Conservation (phyloP, 2,888 invertebrate species). For the Osmoderma eremita region DNA sequence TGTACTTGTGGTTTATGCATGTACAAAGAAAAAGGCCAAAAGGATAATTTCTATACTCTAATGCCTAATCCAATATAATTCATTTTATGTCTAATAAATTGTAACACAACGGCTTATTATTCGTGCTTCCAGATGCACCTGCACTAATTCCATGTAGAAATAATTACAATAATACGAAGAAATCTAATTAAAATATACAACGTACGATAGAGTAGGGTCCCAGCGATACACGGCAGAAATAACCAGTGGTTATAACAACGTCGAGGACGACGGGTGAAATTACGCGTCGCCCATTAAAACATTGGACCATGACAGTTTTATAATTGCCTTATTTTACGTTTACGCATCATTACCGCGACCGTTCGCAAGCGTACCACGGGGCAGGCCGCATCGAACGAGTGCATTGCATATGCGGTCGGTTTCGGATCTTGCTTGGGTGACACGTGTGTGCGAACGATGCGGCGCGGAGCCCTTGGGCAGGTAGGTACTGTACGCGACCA, state of each 20-base stretch:
- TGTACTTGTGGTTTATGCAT: no score
- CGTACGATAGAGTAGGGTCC: not conserved
- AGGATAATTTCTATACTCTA: no score
- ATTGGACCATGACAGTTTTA: conserved; percentile 42
- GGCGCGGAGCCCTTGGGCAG: not conserved
- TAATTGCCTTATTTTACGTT: conserved; percentile 46
- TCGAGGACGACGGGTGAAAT: conserved; percentile 17
- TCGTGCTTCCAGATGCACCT: not conserved
- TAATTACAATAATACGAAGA: conserved; percentile 7
- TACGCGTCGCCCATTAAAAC: conserved; percentile 40
- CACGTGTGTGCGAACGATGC: conserved; percentile 15
- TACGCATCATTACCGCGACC: conserved; percentile 47
- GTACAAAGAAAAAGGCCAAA: no score
- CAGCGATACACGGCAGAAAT: not conserved
- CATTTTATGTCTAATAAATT: no score
- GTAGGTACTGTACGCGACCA: not conserved
- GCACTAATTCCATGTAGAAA: conserved; percentile 4
- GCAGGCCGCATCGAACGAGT: not conserved
- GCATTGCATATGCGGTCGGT: not conserved
- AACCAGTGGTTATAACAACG: conserved; percentile 33
- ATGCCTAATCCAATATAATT: not conserved
- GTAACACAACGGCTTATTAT: no score
- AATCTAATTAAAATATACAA: conserved; percentile 14
- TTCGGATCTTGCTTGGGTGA: conserved; percentile 1
- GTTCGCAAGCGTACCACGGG: conserved; percentile 14